A percentile compares a stretch with the other conserved stretches of the same genome.
Conservation (phyloP, 1,140 invertebrate species). For the Galleria mellonella region DNA sequence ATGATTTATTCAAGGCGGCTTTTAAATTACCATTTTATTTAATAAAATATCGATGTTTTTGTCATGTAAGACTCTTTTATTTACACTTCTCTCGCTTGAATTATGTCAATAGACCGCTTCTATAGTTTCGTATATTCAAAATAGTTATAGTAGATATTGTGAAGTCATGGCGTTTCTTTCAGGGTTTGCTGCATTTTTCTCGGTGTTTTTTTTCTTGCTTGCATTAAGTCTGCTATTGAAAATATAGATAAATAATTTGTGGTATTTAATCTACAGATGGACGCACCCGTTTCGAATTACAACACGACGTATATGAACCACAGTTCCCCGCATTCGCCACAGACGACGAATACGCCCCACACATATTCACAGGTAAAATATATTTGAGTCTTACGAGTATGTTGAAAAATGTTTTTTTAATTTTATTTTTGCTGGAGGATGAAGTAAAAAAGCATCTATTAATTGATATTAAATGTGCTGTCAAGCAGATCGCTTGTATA, state of each 20-base stretch:
- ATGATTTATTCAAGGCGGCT: no score
- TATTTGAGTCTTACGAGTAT: no score
- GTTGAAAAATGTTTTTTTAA: no score
- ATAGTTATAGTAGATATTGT: slow-evolving; percentile 16
- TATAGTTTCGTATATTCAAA: neutral
- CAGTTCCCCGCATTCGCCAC: slow-evolving; percentile 57
- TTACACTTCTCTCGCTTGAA: no score
- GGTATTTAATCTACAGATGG: slow-evolving; percentile 37
- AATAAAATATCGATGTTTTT: no score
- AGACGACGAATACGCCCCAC: slow-evolving; percentile 55
- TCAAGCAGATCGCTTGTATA: no score
- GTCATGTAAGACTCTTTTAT: no score
- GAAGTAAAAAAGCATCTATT: no score
- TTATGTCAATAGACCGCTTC: slow-evolving; percentile 2
- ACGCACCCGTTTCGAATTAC: slow-evolving; percentile 54
- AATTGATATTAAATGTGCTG: no score
- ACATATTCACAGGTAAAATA: slow-evolving; percentile 52
- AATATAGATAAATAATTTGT: slow-evolving; percentile 3
- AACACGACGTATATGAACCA: slow-evolving; percentile 62
- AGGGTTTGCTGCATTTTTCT: slow-evolving; percentile 30
- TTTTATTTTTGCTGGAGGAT: no score
- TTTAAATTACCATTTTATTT: no score
- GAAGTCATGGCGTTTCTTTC: slow-evolving; percentile 24
- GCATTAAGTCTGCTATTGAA: neutral
- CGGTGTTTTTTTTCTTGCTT: slow-evolving; percentile 28